phyloP scores from a whole-genome alignment of 2,888 invertebrate species.

The Microctonus brassicae region DNA sequence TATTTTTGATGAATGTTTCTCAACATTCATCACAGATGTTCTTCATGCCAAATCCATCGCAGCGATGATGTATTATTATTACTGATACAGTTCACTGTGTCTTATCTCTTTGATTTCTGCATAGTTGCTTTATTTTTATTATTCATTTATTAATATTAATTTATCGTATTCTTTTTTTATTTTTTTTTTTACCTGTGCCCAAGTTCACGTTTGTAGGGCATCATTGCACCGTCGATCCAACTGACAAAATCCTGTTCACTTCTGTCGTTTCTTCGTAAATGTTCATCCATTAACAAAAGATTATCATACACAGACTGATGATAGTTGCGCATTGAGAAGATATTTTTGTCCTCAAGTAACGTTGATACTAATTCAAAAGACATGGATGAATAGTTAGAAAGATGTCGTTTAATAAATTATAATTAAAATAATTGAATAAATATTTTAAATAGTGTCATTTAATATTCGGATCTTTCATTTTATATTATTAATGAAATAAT shows the following conservation, averaged over 20 bases:
- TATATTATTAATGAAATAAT: neutral
- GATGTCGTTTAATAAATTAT: neutral
- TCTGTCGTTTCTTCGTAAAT: slow-evolving; percentile 57
- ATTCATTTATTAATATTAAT: neutral
- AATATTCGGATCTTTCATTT: neutral
- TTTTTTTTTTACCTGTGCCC: slow-evolving; percentile 63
- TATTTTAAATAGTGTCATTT: neutral
- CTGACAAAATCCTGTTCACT: slow-evolving; percentile 63
- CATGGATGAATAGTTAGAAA: neutral
- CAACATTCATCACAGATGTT: too few species aligned
- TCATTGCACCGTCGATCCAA: slow-evolving; percentile 58
- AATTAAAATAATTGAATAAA: neutral
- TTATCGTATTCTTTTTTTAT: neutral
- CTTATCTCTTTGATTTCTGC: neutral
- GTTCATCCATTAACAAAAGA: slow-evolving; percentile 2
- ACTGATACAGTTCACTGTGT: neutral
- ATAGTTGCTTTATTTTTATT: neutral
- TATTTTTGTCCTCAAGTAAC: neutral
- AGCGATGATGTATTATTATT: neutral
- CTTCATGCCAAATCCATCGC: neutral
- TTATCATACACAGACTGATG: slow-evolving; percentile 14
- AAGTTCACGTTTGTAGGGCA: slow-evolving; percentile 62
- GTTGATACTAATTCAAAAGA: slow-evolving; percentile 4
- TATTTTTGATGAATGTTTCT: too few species aligned
- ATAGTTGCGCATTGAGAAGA: neutral